A percentile compares a stretch with the other conserved stretches of the same genome.
phyloP scores from a whole-genome alignment of 1,140 invertebrate species.

The Drosophila prosaltans region DNA sequence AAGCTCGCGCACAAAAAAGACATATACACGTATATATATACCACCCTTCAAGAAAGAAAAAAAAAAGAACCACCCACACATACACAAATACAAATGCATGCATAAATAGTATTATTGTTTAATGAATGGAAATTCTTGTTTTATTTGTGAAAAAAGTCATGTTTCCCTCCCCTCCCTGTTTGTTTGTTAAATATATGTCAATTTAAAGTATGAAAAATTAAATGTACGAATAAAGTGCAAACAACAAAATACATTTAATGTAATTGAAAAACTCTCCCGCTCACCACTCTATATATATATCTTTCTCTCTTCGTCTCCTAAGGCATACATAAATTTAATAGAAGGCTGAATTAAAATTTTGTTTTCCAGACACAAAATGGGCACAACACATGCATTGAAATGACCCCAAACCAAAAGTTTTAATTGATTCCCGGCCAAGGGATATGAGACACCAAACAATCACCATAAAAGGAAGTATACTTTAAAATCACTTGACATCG shows the following conservation, averaged over 20 bases:
- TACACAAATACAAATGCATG: constrained; percentile 71
- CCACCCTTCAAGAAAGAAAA: constrained; percentile 11
- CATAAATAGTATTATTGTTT: constrained; percentile 81
- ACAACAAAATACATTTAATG: constrained; percentile 81
- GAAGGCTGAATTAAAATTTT: not conserved
- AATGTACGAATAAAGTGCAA: constrained; percentile 81
- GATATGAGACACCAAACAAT: no score
- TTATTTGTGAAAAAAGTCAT: constrained; percentile 81
- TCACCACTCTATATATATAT: not conserved
- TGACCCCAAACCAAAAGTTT: not conserved
- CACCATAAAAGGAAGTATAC: no score
- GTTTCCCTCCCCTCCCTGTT: constrained; percentile 67
- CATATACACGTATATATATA: constrained; percentile 42
- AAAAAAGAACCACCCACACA: constrained; percentile 30
- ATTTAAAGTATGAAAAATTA: constrained; percentile 82
- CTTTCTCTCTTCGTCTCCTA: constrained; percentile 6
- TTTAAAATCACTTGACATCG: no score
- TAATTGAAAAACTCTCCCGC: constrained; percentile 50
- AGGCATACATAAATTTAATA: not conserved
- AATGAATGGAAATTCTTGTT: constrained; percentile 80
- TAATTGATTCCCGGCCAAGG: not conserved
- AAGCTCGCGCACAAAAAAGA: constrained; percentile 30
- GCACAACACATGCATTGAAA: not conserved
- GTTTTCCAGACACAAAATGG: constrained; percentile 2
- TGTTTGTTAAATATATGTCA: constrained; percentile 82